phyloP scores from a whole-genome alignment of 2,113 vertebrate species.

The Talpa occidentalis region DNA sequence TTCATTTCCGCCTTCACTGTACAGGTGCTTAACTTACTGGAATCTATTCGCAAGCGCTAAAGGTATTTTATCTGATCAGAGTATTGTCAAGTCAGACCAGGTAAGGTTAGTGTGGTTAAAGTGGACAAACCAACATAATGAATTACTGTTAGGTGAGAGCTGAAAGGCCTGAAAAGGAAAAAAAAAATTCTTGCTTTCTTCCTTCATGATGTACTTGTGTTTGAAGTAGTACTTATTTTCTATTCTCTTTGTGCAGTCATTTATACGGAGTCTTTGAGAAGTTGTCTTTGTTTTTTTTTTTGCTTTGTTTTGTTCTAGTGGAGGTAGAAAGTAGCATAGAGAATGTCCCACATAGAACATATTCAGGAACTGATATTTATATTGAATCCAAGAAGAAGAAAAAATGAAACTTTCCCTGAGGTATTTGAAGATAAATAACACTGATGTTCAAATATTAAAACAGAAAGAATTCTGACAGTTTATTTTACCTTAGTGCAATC shows the following conservation, averaged over 20 bases:
- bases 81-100: neutral
- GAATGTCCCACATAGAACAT: conserved; percentile 3
- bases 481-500: neutral
- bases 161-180: neutral
- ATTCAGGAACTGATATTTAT: neutral
- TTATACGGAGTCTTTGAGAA: conserved; percentile 41
- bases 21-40: conserved; percentile 21
- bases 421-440: neutral
- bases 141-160: conserved; percentile 24
- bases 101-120: neutral
- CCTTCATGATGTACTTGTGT: neutral
- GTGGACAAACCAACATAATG: conserved; percentile 17
- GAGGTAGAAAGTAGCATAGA: neutral
- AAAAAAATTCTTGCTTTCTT: conserved; percentile 6
- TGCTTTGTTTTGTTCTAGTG: neutral
- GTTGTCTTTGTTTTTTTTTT: conserved; percentile 28
- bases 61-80: neutral
- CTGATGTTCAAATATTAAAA: neutral
- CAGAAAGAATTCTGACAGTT: neutral
- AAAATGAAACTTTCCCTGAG: neutral
- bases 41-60: neutral
- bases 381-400: neutral
- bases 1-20: conserved; percentile 36
- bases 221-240: neutral
- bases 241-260: conserved; percentile 36